Percentiles rank a stretch among this genome's conserved stretches.
phyloP scores from a whole-genome alignment of 2,113 vertebrate species.

The Archilochus colubris region DNA sequence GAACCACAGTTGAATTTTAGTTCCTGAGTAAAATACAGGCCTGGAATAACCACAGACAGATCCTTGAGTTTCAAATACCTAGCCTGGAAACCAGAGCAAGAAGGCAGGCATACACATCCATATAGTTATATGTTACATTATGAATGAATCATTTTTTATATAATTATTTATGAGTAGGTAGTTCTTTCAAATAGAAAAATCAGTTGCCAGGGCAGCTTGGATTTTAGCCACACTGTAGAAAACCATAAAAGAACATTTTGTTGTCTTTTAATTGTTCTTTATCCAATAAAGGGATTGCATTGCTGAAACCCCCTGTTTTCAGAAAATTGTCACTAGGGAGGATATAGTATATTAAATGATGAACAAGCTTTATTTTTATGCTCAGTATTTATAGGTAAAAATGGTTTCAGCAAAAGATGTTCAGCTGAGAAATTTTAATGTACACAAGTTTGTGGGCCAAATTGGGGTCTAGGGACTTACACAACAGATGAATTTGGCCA shows the following conservation, averaged over 20 bases:
- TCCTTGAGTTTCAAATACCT: background rate
- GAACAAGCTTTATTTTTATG: background rate
- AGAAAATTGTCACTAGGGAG: background rate
- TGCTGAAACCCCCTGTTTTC: background rate
- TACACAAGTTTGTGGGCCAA: background rate
- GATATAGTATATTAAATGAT: background rate
- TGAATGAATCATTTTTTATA: fast-evolving
- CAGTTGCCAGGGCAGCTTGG: background rate
- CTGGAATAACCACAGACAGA: background rate
- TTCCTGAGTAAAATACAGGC: background rate
- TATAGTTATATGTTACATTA: background rate
- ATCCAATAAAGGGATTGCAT: background rate
- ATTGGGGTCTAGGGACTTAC: background rate
- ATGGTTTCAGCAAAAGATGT: background rate
- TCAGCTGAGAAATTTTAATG: background rate
- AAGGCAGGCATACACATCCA: background rate
- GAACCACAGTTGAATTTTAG: background rate
- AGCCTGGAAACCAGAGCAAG: background rate
- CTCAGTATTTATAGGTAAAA: background rate
- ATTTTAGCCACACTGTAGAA: background rate
- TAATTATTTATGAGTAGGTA: background rate
- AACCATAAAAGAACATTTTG: background rate
- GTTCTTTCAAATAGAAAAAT: background rate
- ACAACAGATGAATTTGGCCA: background rate
- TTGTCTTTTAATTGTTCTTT: constrained; percentile 6